These are phyloP conservation scores for Colletes collaris DNA, from an alignment of 2,888 invertebrate genomes.

Conservation along the genomic window DNA sequence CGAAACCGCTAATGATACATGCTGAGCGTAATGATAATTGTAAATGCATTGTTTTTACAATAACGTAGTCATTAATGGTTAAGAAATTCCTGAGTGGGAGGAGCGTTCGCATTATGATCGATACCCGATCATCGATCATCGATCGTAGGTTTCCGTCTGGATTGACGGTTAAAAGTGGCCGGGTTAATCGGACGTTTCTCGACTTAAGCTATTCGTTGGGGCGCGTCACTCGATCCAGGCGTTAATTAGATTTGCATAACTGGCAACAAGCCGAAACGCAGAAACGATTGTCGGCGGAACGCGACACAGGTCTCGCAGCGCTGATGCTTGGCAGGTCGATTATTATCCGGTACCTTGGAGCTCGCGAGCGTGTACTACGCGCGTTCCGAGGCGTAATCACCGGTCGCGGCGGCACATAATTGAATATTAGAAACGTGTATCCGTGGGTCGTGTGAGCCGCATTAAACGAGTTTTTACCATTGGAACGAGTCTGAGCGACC, in stretches of 20 bases:
- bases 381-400: slow-evolving; percentile 36
- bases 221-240: slow-evolving; percentile 20
- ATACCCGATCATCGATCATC: slow-evolving; percentile 9
- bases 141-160: slow-evolving; percentile 1
- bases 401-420: slow-evolving; percentile 24
- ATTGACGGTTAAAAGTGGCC: slow-evolving; percentile 23
- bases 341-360: slow-evolving; percentile 30
- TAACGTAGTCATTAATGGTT: too few species aligned
- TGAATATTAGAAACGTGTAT: slow-evolving; percentile 49
- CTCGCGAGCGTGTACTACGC: neutral
- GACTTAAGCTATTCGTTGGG: neutral
- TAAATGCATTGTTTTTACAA: too few species aligned
- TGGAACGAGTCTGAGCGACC: neutral
- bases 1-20: too few species aligned
- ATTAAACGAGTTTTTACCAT: slow-evolving; percentile 32
- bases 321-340: slow-evolving; percentile 5
- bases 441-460: slow-evolving; percentile 5
- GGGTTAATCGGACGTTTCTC: slow-evolving; percentile 54
- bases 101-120: neutral
- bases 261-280: slow-evolving; percentile 22
- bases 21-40: too few species aligned
- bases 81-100: too few species aligned
- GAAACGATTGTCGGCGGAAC: slow-evolving; percentile 22
- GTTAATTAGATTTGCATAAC: slow-evolving; percentile 47
- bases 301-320: neutral